Base-by-base conservation (phyloP, 2,888 invertebrate species). In the Apodemia duryi region DNA sequence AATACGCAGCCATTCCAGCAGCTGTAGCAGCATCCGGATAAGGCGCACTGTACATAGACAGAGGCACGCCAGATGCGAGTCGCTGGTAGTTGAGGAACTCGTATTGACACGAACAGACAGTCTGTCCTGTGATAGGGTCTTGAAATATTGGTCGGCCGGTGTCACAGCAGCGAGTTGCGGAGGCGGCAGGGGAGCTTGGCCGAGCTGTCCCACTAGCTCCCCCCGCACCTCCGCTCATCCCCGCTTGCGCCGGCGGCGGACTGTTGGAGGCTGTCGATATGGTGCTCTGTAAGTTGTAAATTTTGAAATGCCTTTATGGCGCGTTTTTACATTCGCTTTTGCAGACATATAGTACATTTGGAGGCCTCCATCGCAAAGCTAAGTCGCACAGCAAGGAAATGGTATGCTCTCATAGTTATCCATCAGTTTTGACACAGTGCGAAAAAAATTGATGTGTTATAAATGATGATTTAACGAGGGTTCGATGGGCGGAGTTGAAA, bases 61-160 rank as follows among this genome's bases (percentile, higher is more conserved):
- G 91, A 63, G 96, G 96, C 74, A 97, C 93, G 63, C 95, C 96
- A 9, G 93, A 92, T 63, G 94, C 95, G 70, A 97, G 93, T 80
- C 97, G 93, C 90, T 96, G 97, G 92, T 96, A 96, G 89, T 95
- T 95, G 77, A 97, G 94, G 76, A 97, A 94, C 91, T 97, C 97
- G 91, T 97, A 97, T 87, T 97, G 97, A 88, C 97, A 97, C 77
- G 97, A 97, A 92, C 97, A 97, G 71, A 97, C 95, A 66, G 96
- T 96, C 88, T 97, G 97, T 65, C 97, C 97, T 74, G 97, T 96
- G 74, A 97, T 93, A 61, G 97, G 97, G 88, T 97, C 97, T 82
- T 97, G 97, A 92, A 97, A 97, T 83, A 98, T 95, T 71, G 97
- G 96, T 78, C 98, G 94, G 73, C 98, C 98, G 73, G 97, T 97